Base-by-base conservation (phyloP, 1,140 invertebrate genomes). In the Zaprionus tsacasi region DNA sequence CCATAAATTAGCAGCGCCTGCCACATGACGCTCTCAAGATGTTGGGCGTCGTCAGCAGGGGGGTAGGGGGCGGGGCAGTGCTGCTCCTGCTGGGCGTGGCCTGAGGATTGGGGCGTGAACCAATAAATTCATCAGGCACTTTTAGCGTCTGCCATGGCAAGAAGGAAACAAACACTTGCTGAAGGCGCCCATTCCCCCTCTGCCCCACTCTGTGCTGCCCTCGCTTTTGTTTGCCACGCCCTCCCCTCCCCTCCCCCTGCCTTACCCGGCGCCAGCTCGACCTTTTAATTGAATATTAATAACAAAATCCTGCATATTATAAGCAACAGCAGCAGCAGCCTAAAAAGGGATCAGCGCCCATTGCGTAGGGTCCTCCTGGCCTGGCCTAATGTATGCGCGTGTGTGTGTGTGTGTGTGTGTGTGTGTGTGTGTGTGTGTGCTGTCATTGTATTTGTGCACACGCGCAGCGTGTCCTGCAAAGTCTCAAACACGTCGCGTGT, bases 261-360 rank as follows among this genome's bases (percentile, higher is more conserved):
- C 17, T 13, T 17, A 21, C 13, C 8, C 45, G n/a, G 38, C 38
- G 1, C 10, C 15, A 1, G 4, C n/a, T 6, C 13, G 54, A 45
- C 35, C 63, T 60, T 68, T 68, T 73, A 77, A 77, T 77, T 77
- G 70, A 77, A 77, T 77, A 77, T 77, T 77, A 77, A 77, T 77
- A 67, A 73, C 57, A 72, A 73, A 77, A 77, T 77, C 74, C 74
- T 65, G 68, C 59, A 70, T 75, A 75, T 70, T 70, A 70, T 59
- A 63, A 64, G 30, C 55, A 68, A 25, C 43, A 50, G 60, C 55
- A 68, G 36, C 43, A 50, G 60, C 33, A 30, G 30, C 15, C 27
- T 21, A 21, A 30, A 30, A 56, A 71, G 43, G 52, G 57, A 65
- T 67, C 63, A 59, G 33, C 61, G 13, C 38, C 61, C 12, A 21